These are phyloP conservation scores for Chelmon rostratus DNA, from an alignment of 2,797 vertebrate genomes.

Conservation along the genomic window DNA sequence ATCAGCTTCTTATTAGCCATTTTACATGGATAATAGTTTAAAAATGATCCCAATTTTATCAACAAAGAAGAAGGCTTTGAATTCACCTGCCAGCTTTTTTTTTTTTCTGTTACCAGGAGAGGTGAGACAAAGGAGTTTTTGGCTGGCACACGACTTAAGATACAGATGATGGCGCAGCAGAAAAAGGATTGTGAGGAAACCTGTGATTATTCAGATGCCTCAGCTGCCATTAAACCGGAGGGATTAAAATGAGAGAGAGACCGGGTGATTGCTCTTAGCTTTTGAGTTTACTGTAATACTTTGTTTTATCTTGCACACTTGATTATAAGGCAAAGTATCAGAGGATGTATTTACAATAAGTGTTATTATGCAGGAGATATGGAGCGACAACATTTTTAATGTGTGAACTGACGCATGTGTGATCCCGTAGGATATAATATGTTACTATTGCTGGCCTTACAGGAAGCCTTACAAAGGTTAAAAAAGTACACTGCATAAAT, in stretches of 20 bases:
- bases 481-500: background rate
- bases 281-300: slow-evolving; percentile 62
- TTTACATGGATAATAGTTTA: slow-evolving; percentile 10
- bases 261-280: slow-evolving; percentile 43
- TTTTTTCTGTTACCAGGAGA: slow-evolving; percentile 4
- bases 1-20: background rate
- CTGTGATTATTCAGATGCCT: slow-evolving; percentile 74
- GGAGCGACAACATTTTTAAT: background rate
- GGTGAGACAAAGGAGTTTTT: slow-evolving; percentile 55
- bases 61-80: slow-evolving; percentile 1
- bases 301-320: slow-evolving; percentile 47
- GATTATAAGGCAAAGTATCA: slow-evolving; percentile 52
- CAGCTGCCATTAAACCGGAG: slow-evolving; percentile 62
- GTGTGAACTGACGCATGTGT: slow-evolving; percentile 5
- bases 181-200: slow-evolving; percentile 55
- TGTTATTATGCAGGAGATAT: slow-evolving; percentile 38
- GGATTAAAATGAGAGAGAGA: slow-evolving; percentile 58
- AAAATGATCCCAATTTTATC: slow-evolving; percentile 16
- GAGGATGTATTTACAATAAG: slow-evolving; percentile 39
- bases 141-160: slow-evolving; percentile 49
- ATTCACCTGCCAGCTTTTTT: background rate
- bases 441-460: background rate
- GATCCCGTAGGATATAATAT: slow-evolving; percentile 5
- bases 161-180: slow-evolving; percentile 60
- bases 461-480: background rate